Conservation (phyloP, 1,140 invertebrate genomes). For the Whitmania pigra region DNA sequence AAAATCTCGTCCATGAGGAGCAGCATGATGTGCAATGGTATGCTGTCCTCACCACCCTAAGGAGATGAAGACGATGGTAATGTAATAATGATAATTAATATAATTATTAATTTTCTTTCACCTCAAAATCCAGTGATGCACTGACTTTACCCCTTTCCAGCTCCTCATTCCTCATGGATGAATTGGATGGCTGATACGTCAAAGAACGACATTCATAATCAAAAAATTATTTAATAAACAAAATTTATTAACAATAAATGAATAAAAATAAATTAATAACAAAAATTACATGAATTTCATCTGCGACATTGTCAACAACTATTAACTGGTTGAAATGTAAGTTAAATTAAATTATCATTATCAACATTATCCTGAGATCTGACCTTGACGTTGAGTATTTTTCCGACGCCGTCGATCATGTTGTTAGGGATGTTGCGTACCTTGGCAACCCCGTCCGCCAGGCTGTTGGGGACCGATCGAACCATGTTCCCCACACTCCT, state of each 20-base stretch:
- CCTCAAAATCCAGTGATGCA: constrained; percentile 20
- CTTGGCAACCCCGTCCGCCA: constrained; percentile 47
- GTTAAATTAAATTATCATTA: background rate
- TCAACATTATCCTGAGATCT: background rate
- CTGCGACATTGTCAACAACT: too few species aligned
- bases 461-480: constrained; percentile 68
- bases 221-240: background rate
- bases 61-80: background rate
- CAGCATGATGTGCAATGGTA: constrained; percentile 71
- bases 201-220: background rate
- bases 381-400: constrained; percentile 37
- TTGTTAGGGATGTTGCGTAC: constrained; percentile 56
- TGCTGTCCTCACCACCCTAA: constrained; percentile 52
- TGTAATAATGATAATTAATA: background rate
- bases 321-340: too few species aligned
- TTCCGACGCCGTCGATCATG: constrained; percentile 61
- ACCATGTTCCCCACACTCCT: constrained; percentile 58
- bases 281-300: too few species aligned
- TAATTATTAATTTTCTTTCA: too few species aligned
- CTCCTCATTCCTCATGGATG: constrained; percentile 22
- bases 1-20: constrained; percentile 81
- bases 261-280: too few species aligned
- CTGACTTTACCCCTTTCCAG: constrained; percentile 22
- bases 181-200: constrained; percentile 4
- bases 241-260: too few species aligned